Percentiles rank a stretch among this genome's conserved stretches.
These are phyloP conservation scores for Montipora cactus DNA, from an alignment of 64 coral and sea anemone genomes.

Conservation along the genomic window DNA sequence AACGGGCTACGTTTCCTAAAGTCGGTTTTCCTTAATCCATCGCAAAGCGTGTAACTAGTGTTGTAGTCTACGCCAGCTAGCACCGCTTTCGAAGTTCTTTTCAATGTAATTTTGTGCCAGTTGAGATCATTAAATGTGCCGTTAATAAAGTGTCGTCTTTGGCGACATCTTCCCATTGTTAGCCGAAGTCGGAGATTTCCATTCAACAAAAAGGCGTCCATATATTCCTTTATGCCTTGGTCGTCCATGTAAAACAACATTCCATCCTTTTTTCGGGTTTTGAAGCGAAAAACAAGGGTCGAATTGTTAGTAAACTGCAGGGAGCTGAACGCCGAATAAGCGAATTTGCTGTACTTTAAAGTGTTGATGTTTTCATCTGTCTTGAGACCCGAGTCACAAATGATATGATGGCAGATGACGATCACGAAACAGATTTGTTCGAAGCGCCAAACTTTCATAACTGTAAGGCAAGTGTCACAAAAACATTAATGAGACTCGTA, in stretches of 20 bases:
- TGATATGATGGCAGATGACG: conserved; percentile 28
- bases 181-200: conserved; percentile 45
- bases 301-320: conserved; percentile 42
- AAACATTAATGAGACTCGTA: background rate
- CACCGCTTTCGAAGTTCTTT: background rate
- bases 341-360: conserved; percentile 16
- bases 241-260: conserved; percentile 74
- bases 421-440: conserved; percentile 13
- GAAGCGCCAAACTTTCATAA: background rate
- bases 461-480: background rate
- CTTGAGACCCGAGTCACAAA: background rate
- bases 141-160: conserved; percentile 31
- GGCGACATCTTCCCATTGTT: conserved; percentile 5
- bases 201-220: conserved; percentile 64
- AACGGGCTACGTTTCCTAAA: conserved; percentile 8
- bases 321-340: conserved; percentile 41
- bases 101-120: conserved; percentile 61
- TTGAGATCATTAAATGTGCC: conserved; percentile 56
- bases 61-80: background rate
- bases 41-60: background rate
- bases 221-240: conserved; percentile 15
- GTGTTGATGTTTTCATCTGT: background rate
- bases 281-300: conserved; percentile 39
- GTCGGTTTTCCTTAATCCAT: background rate
- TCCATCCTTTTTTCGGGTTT: conserved; percentile 30